A percentile compares a stretch with the other conserved stretches of the same genome.
Conservation (phyloP, 2,113 vertebrate genomes). For the Diadophis punctatus region DNA sequence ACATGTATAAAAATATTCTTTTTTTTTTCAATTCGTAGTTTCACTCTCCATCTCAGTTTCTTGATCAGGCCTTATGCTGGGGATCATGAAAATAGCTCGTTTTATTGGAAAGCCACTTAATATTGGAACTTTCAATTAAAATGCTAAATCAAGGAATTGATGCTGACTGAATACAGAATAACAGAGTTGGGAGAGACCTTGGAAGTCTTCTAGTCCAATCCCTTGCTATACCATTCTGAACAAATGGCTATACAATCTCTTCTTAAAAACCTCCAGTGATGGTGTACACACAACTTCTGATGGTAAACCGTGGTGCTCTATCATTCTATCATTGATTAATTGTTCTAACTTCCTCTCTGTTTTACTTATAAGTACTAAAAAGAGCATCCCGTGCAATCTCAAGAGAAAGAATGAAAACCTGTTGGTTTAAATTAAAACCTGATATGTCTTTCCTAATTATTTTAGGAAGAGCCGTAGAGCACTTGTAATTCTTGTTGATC, state of each 20-base stretch:
- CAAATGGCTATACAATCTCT: background rate
- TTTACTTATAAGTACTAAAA: background rate
- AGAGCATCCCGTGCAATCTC: background rate
- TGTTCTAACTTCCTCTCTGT: background rate
- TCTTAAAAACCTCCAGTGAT: background rate
- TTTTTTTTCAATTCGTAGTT: background rate
- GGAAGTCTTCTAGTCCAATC: background rate
- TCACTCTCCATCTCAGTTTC: background rate
- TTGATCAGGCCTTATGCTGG: background rate
- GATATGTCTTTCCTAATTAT: background rate
- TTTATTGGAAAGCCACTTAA: background rate
- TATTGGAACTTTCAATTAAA: background rate
- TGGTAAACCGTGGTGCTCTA: background rate
- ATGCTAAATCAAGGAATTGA: conserved; percentile 31
- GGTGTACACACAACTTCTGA: background rate
- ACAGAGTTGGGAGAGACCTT: background rate
- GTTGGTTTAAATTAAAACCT: background rate
- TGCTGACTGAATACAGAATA: background rate
- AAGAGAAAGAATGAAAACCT: background rate
- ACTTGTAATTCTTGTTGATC: background rate
- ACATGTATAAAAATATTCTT: background rate
- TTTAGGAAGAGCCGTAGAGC: background rate
- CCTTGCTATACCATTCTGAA: background rate
- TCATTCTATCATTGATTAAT: background rate
- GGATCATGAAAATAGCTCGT: background rate